Evolutionary conservation across 92 coral and sea anemone genomes (phyloP).

Genomic region (Epizoanthus rinbou): DNA sequence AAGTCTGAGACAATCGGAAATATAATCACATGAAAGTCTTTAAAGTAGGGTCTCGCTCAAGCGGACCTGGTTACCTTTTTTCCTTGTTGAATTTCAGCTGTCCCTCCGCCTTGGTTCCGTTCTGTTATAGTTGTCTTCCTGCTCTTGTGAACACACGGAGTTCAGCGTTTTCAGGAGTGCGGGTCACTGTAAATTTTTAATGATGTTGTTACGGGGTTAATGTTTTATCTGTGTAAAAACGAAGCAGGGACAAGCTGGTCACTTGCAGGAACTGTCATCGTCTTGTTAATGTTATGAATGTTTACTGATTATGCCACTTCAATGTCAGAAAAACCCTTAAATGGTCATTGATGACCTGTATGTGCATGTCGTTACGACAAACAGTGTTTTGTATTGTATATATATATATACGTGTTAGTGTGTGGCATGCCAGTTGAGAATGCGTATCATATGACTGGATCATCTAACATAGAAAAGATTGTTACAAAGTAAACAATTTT

Average conservation of each 20-base stretch:
- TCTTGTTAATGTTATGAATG: background rate
- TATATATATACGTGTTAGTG: too few species aligned
- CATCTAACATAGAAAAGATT: too few species aligned
- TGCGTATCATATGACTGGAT: too few species aligned
- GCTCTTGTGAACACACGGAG: constrained; percentile 3
- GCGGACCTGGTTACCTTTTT: background rate
- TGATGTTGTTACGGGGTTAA: background rate
- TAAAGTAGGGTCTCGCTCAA: background rate
- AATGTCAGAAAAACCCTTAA: too few species aligned
- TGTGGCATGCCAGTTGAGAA: too few species aligned
- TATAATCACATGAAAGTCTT: background rate
- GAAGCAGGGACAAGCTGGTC: constrained; percentile 31
- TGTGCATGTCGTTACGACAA: too few species aligned
- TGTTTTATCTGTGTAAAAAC: background rate
- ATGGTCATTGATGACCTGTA: too few species aligned
- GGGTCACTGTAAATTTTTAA: constrained; percentile 21
- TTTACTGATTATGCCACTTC: too few species aligned
- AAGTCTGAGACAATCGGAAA: background rate
- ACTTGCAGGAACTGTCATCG: background rate
- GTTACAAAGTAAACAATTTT: too few species aligned
- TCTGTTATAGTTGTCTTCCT: background rate
- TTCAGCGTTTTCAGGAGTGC: constrained; percentile 5
- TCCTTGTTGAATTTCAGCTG: background rate
- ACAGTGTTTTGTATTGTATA: too few species aligned
- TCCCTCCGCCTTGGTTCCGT: constrained; percentile 1